Evolutionary conservation across 2,888 invertebrate genomes (phyloP).

Genomic region (Syrista parreyssii): DNA sequence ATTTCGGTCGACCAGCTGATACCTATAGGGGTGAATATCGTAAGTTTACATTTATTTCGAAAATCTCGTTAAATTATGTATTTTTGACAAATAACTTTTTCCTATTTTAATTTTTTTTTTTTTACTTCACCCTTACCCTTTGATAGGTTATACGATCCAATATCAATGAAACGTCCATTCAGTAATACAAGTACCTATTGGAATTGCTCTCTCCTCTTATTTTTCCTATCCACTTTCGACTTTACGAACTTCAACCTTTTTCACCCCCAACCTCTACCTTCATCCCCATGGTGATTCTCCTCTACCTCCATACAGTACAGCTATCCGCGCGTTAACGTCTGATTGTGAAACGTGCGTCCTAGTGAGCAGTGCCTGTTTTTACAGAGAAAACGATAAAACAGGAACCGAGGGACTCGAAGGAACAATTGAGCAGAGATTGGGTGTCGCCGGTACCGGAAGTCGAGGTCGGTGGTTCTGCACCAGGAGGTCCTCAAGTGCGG

Average conservation of each 20-base stretch:
- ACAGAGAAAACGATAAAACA: slow-evolving; percentile 49
- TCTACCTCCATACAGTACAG: not conserved
- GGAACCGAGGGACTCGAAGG: slow-evolving; percentile 41
- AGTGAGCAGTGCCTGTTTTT: slow-evolving; percentile 6
- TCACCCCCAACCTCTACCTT: not conserved
- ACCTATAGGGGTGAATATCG: slow-evolving; percentile 23
- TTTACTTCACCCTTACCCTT: not conserved
- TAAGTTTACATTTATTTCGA: slow-evolving; percentile 19
- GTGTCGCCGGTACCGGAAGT: slow-evolving; percentile 56
- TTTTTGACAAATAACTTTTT: not conserved
- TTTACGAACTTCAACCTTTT: not conserved
- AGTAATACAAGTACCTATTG: not conserved
- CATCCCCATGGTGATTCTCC: not conserved
- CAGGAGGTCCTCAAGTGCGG: slow-evolving; percentile 72
- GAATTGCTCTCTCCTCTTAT: not conserved
- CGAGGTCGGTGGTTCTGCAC: slow-evolving; percentile 48
- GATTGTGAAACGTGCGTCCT: not conserved
- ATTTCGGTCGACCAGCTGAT: slow-evolving; percentile 34
- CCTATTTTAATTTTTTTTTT: not conserved
- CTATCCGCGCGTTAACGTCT: not conserved
- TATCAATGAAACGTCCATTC: not conserved
- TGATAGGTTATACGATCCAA: not conserved
- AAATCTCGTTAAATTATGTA: not conserved
- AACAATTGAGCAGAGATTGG: slow-evolving; percentile 48
- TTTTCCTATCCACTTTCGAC: not conserved